A percentile compares a stretch with the other conserved stretches of the same genome.
Evolutionary conservation across 2,888 invertebrate species (phyloP).

Genomic region (Fragum fragum): DNA sequence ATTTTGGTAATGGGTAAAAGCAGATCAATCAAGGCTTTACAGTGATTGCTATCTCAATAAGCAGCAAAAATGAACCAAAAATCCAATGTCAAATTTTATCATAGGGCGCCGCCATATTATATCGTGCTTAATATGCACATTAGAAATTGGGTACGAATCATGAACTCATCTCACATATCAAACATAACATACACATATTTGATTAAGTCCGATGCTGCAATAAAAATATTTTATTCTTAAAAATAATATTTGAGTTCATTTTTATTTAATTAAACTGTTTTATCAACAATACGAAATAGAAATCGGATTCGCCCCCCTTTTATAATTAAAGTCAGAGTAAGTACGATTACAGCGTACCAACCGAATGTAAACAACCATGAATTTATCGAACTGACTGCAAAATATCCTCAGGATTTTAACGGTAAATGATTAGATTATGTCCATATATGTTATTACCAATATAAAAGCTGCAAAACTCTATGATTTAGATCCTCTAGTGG

Average conservation of each 20-base stretch:
- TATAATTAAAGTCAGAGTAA: conserved; percentile 8
- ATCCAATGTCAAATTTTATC: neutral
- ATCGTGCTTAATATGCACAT: conserved; percentile 54
- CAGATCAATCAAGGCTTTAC: neutral
- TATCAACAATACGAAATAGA: too few species aligned
- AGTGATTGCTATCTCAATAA: neutral
- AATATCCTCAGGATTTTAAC: too few species aligned
- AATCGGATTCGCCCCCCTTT: neutral
- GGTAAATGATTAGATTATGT: too few species aligned
- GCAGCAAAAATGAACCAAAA: neutral
- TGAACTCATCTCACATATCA: neutral
- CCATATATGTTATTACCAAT: too few species aligned
- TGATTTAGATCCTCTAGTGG: too few species aligned
- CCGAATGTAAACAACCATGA: conserved; percentile 63
- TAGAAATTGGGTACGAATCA: conserved; percentile 7
- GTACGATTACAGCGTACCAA: conserved; percentile 51
- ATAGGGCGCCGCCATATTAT: conserved; percentile 66
- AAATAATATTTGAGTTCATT: too few species aligned
- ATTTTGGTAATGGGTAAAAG: neutral
- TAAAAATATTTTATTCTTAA: too few species aligned
- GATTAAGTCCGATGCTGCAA: too few species aligned
- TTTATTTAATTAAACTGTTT: too few species aligned
- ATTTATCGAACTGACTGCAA: neutral
- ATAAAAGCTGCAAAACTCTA: too few species aligned
- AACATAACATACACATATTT: too few species aligned